Evolutionary conservation across 2,888 invertebrate species (phyloP).

Genomic region (Mimumesa dahlbomi): DNA sequence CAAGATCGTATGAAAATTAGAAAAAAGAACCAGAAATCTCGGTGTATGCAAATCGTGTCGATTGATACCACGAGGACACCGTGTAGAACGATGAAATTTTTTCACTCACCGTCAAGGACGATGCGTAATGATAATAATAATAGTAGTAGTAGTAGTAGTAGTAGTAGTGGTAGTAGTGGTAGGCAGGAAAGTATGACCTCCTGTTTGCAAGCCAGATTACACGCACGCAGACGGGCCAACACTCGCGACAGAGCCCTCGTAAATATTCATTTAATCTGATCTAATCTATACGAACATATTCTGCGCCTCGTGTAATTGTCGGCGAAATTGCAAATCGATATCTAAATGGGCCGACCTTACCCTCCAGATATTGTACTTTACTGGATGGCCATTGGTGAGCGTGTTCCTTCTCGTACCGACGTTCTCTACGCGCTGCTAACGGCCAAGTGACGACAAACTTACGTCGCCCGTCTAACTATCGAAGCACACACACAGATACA

Average conservation of each 20-base stretch:
- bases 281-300: constrained; percentile 66
- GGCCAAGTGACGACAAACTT: constrained; percentile 42
- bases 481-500: too few relatives aligned
- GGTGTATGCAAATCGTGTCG: too few relatives aligned
- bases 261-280: constrained; percentile 71
- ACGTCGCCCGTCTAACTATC: constrained; percentile 10
- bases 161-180: too few relatives aligned
- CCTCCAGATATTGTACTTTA: constrained; percentile 60
- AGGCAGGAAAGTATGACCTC: constrained; percentile 28
- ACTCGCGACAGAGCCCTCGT: constrained; percentile 49
- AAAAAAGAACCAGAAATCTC: too few relatives aligned
- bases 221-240: constrained; percentile 46
- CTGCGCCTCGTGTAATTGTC: constrained; percentile 66
- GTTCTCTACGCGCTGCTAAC: constrained; percentile 13
- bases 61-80: background rate
- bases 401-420: constrained; percentile 30
- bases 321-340: constrained; percentile 72
- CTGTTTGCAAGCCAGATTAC: constrained; percentile 58
- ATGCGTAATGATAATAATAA: constrained; percentile 50
- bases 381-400: constrained; percentile 49
- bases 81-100: background rate
- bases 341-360: constrained; percentile 58
- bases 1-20: too few relatives aligned
- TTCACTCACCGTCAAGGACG: background rate
- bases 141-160: too few relatives aligned